A percentile compares a stretch with the other conserved stretches of the same genome.
Conservation (phyloP, 2,888 invertebrate genomes). For the Drosophila algonquin region DNA sequence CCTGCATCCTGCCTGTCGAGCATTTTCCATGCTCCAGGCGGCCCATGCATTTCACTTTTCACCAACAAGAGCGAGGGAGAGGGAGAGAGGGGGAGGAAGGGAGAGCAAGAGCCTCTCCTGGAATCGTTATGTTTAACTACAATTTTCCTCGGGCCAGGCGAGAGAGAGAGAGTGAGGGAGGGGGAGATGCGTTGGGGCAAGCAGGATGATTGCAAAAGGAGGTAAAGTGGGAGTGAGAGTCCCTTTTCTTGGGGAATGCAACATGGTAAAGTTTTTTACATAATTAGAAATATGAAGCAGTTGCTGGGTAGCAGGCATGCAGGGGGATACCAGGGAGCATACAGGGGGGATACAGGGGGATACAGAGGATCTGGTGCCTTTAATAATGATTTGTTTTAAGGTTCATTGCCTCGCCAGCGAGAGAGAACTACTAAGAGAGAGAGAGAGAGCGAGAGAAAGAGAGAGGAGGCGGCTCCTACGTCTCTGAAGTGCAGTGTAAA, state of each 20-base stretch:
- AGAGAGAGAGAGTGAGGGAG: constrained; percentile 1
- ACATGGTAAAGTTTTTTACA: constrained; percentile 66
- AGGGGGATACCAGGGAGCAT: no score
- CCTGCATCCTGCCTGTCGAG: background rate
- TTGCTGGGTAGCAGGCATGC: background rate
- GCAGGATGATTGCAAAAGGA: background rate
- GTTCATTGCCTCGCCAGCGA: constrained; percentile 66
- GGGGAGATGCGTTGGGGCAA: no score
- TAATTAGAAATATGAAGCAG: constrained; percentile 74
- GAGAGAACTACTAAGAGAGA: background rate
- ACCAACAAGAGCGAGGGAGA: background rate
- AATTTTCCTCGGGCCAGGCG: constrained; percentile 53
- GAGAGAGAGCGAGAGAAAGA: background rate
- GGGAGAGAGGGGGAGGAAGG: background rate
- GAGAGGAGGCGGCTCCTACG: background rate
- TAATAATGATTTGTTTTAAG: constrained; percentile 74
- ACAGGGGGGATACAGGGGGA: background rate
- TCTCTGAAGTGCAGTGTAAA: constrained; percentile 74
- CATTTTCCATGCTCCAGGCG: constrained; percentile 13
- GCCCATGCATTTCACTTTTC: constrained; percentile 34
- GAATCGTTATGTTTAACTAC: constrained; percentile 62
- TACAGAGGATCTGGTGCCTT: constrained; percentile 35
- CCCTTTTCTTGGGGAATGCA: constrained; percentile 41
- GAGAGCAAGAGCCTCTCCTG: constrained; percentile 3
- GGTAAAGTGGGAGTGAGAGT: background rate